Percentiles rank a stretch among this genome's conserved stretches.
Conservation (phyloP, 1,140 invertebrate species). For the Atta colombica region DNA sequence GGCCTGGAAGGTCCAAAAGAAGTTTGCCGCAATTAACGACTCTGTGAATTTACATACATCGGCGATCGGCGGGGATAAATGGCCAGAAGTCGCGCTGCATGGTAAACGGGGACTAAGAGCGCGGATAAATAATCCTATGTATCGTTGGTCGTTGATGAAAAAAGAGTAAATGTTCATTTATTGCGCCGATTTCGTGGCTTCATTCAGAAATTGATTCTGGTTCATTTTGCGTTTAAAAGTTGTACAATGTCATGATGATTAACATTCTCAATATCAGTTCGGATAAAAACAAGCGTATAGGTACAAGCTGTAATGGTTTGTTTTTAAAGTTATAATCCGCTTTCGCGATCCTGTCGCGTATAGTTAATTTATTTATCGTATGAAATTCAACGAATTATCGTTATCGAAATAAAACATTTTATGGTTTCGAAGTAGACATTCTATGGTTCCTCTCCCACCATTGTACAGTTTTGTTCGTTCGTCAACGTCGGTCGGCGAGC, state of each 20-base stretch:
- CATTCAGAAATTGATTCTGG: constrained; percentile 64
- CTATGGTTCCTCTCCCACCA: background rate
- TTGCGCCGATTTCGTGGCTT: constrained; percentile 65
- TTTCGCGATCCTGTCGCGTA: background rate
- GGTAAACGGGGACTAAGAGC: constrained; percentile 32
- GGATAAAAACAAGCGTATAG: background rate
- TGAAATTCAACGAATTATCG: background rate
- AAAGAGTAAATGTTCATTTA: constrained; percentile 45
- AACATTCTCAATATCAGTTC: constrained; percentile 12
- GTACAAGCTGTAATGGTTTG: background rate
- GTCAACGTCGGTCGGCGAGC: constrained; percentile 42
- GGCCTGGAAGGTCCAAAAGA: constrained; percentile 77
- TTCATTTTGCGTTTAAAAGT: background rate
- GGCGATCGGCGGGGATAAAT: constrained; percentile 81
- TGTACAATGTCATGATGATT: constrained; percentile 37
- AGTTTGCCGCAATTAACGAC: constrained; percentile 82
- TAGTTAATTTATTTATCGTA: background rate
- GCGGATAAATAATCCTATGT: constrained; percentile 70
- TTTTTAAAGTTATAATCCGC: background rate
- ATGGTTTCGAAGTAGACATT: background rate
- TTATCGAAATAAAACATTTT: background rate
- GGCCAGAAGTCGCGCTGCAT: constrained; percentile 67
- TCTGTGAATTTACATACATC: constrained; percentile 83
- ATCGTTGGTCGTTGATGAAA: constrained; percentile 46
- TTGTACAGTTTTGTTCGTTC: background rate